Base-by-base conservation (phyloP, 2,888 invertebrate species). In the Leptopilina syphax region DNA sequence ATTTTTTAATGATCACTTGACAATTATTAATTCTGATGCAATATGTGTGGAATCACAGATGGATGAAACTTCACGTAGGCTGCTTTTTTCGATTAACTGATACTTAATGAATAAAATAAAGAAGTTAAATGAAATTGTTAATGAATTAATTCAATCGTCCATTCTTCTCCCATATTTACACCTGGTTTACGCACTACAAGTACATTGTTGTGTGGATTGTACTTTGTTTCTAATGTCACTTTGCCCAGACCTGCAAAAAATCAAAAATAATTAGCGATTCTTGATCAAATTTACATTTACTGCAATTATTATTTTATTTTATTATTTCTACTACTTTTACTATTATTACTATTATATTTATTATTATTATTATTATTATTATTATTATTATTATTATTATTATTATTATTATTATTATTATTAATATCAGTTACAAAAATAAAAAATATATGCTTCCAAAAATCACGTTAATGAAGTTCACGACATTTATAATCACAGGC, bases 121-220 rank as follows among this genome's bases (percentile, higher is more conserved):
- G 57, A 82, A 76, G 18, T 81, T 66, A 77, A 70, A 80, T 67
- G 70, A 73, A 77, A 65, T 47, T 76, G 78, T 82, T 90, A 91
- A 85, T 87, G 92, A 84, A 93, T 92, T 70, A 95, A 93, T 57
- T 92, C 92, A 82, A 97, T 95, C 79, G 93, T 94, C 95, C 97
- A 98, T 85, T 96, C 95, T 83, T 95, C 94, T 47, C 95, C 94
- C 93, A 98, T 95, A 88, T 94, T 96, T 76, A 98, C 95, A 44
- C 94, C 96, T 0, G 98, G 98, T 87, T 98, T 98, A 84, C 98
- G 94, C 18, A 99, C 94, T 0, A 95, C 95, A 13, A 98, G 92
- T 0, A 95, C 94, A 77, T 94, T 94, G 81, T 94, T 94, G 18
- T 95, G 94, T 41, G 93, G 93, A 90, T 95, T 95, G 85, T 95